Base-by-base conservation (phyloP, 2,888 invertebrate genomes). In the Scaptomyza reducta region DNA sequence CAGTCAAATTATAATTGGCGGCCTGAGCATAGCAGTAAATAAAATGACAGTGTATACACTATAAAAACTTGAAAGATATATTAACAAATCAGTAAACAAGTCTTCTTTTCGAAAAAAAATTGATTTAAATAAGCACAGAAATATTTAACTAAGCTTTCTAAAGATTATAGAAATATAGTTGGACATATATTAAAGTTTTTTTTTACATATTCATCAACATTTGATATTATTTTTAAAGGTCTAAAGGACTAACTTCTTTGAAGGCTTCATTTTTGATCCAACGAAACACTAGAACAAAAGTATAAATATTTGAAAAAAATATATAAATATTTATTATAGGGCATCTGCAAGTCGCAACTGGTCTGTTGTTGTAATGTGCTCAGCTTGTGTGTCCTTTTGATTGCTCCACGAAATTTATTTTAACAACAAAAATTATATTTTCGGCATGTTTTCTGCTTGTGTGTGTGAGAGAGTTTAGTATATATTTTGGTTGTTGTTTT, bases 391-490 rank as follows among this genome's bases (percentile, higher is more conserved):
- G 10, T 55, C 57, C 50, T 55, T 55, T 47, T 74, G 56, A 65
- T 29, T 47, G 42, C 57, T 67, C 68, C 56, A 62, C 70, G n/a
- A 68, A 68, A 77, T 73, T 79, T 74, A 74, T 77, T 88, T 83
- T 62, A 86, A 88, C 79, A 84, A 79, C 74, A 77, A 77, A 83
- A 72, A 73, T 75, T 63, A 74, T 68, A 79, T 74, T 76, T 74
- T 69, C 60, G 72, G 70, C 68, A 62, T 83, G 80, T 74, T 79
- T 72, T 59, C 67, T 56, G 69, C 67, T 68, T 50, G 45, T n/a
- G n/a, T 40, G 29, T 42, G 35, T 46, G 38, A 35, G 22, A 44
- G 33, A 18, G 38, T 38, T 38, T 11, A 14, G 14, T 16, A 14
- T 59, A 65, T 33, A 63, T 70, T 56, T 64, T 50, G 41, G 38